Percentiles rank a stretch among this genome's conserved stretches.
These are phyloP conservation scores for Semnornis frantzii DNA, from an alignment of 2,113 vertebrate species.

Conservation along the genomic window DNA sequence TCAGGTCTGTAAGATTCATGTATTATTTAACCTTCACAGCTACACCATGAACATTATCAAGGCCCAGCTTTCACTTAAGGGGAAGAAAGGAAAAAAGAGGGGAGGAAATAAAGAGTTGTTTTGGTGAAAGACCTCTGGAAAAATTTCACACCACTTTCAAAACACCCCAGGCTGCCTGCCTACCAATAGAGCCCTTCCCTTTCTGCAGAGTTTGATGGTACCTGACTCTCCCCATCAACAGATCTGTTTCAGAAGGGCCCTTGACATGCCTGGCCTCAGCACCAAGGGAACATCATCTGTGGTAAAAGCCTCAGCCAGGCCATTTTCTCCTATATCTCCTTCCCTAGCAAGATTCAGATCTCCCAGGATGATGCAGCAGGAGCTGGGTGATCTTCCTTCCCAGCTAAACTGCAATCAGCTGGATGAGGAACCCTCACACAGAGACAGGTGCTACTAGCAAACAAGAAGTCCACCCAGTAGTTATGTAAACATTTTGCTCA, in stretches of 20 bases:
- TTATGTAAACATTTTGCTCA: neutral
- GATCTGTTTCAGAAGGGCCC: neutral
- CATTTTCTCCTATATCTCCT: neutral
- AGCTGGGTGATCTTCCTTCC: neutral
- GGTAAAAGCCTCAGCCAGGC: neutral
- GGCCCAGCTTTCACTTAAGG: neutral
- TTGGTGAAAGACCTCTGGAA: neutral
- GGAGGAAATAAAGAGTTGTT: neutral
- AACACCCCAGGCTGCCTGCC: neutral
- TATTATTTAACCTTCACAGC: conserved; percentile 29
- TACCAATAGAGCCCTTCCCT: neutral
- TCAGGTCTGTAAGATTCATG: conserved; percentile 15
- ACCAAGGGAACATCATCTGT: neutral
- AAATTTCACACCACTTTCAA: neutral
- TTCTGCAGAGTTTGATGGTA: neutral
- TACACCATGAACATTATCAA: neutral
- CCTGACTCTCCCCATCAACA: neutral
- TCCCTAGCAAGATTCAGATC: neutral
- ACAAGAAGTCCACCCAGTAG: neutral
- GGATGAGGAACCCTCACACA: neutral
- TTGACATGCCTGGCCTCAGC: neutral
- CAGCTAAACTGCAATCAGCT: neutral
- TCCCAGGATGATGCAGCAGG: neutral
- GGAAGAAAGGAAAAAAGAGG: too few relatives aligned
- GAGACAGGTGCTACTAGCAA: neutral